These are phyloP conservation scores for Anolis sagrei DNA, from an alignment of 2,113 vertebrate species.

Conservation along the genomic window DNA sequence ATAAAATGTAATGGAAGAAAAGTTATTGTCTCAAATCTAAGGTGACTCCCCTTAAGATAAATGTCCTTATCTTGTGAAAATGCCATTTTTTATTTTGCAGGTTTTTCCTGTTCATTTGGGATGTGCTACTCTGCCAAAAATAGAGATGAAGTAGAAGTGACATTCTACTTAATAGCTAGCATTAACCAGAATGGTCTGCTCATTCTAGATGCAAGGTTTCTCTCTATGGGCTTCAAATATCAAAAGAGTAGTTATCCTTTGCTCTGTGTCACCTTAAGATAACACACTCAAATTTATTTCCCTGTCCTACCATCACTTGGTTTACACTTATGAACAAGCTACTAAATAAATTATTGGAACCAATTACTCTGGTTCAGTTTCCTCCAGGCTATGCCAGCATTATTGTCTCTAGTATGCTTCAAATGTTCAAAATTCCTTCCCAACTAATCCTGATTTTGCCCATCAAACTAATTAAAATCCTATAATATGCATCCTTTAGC, in stretches of 20 bases:
- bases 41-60: not conserved
- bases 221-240: not conserved
- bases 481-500: not conserved
- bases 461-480: not conserved
- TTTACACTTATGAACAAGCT: not conserved
- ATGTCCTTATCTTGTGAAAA: not conserved
- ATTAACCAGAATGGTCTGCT: not conserved
- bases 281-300: not conserved
- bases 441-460: not conserved
- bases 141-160: not conserved
- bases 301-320: not conserved
- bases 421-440: not conserved
- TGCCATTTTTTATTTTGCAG: not conserved
- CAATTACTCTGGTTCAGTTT: not conserved
- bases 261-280: not conserved
- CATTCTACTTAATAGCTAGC: not conserved
- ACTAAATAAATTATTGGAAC: not conserved
- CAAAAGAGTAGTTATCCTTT: not conserved
- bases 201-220: not conserved
- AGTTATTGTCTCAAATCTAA: not conserved
- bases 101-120: not conserved
- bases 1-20: not conserved
- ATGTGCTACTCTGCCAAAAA: not conserved
- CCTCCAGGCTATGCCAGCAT: not conserved
- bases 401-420: not conserved